These are phyloP conservation scores for Melinaea marsaeus DNA, from an alignment of 2,888 invertebrate species.

Conservation along the genomic window DNA sequence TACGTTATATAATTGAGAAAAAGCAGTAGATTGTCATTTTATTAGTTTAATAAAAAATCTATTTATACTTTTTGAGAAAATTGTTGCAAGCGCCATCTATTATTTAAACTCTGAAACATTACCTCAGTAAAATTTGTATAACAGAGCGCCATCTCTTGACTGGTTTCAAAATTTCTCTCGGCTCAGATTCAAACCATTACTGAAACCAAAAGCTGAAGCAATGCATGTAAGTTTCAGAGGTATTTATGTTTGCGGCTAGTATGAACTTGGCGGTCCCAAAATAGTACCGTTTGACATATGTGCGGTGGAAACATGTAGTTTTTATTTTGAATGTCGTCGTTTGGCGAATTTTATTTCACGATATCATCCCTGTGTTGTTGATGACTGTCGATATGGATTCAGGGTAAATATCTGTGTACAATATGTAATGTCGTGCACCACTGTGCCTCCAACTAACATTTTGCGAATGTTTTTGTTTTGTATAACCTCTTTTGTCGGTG, in stretches of 20 bases:
- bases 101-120: background rate
- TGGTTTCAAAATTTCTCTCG: constrained; percentile 10
- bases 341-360: constrained; percentile 58
- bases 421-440: constrained; percentile 38
- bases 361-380: constrained; percentile 48
- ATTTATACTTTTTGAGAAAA: background rate
- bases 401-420: constrained; percentile 60
- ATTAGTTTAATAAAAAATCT: too few relatives aligned
- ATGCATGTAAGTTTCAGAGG: constrained; percentile 38
- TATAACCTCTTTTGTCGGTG: constrained; percentile 56
- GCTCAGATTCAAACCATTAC: constrained; percentile 31
- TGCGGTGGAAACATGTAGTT: constrained; percentile 73
- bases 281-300: constrained; percentile 76
- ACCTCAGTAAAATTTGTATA: constrained; percentile 8
- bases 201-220: constrained; percentile 39
- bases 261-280: constrained; percentile 73
- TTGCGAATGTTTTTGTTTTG: constrained; percentile 59
- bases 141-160: constrained; percentile 47
- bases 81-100: constrained; percentile 23
- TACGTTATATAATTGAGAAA: too few relatives aligned
- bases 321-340: constrained; percentile 66
- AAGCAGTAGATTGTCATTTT: too few relatives aligned
- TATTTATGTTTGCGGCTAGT: constrained; percentile 58
- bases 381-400: constrained; percentile 66
- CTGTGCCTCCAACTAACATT: constrained; percentile 40